Conservation (phyloP, 2,888 invertebrate species). For the Cataglyphis cursor region DNA sequence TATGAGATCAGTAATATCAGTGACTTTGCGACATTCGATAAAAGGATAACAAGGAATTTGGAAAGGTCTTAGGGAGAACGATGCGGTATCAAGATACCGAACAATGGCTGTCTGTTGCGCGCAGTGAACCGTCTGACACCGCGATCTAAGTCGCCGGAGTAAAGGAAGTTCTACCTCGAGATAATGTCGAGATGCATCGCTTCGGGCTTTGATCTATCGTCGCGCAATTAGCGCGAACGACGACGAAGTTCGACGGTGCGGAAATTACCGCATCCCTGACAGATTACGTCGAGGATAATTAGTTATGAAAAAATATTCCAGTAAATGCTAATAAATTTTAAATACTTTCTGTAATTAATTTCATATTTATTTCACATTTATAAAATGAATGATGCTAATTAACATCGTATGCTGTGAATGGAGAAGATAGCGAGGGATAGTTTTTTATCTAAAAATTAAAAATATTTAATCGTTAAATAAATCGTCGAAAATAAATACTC, state of each 20-base stretch:
- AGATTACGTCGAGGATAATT: conserved; percentile 16
- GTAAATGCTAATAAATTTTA: neutral
- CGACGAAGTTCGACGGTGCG: neutral
- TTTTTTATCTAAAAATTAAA: neutral
- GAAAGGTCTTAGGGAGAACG: neutral
- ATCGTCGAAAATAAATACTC: neutral
- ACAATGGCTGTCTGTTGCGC: neutral
- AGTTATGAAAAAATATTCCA: conserved; percentile 19
- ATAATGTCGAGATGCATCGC: conserved; percentile 23
- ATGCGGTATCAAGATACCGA: conserved; percentile 5
- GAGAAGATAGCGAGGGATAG: neutral
- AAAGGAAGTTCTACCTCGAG: conserved; percentile 19
- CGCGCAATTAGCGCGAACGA: conserved; percentile 11
- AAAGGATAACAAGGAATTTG: neutral
- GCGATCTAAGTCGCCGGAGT: conserved; percentile 9
- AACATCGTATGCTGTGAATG: neutral
- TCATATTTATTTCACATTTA: neutral
- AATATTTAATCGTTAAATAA: neutral
- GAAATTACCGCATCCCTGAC: conserved; percentile 16
- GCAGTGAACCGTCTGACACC: conserved; percentile 16
- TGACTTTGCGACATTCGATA: neutral
- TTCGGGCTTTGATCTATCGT: conserved; percentile 40
- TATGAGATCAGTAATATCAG: neutral
- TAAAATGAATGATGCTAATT: neutral
- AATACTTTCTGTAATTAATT: neutral